A percentile compares a stretch with the other conserved stretches of the same genome.
Conservation (phyloP, 1,140 invertebrate species). For the Drosophila erecta region DNA sequence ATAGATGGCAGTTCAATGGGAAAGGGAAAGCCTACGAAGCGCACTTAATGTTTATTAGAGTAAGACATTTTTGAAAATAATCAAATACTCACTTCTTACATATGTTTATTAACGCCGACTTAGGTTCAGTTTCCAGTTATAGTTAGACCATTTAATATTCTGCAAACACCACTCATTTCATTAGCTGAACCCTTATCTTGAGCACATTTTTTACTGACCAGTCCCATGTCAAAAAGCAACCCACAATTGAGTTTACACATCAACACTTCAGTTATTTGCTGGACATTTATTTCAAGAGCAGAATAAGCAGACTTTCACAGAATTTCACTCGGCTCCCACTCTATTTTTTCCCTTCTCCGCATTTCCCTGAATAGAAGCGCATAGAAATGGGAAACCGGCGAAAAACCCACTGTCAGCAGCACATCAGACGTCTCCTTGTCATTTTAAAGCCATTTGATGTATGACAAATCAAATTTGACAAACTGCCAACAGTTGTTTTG, state of each 20-base stretch:
- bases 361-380: constrained; percentile 2
- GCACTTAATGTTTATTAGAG: background rate
- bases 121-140: no score
- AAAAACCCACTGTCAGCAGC: constrained; percentile 28
- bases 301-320: constrained; percentile 1
- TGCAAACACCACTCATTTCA: constrained; percentile 1
- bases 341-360: constrained; percentile 8
- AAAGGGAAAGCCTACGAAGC: background rate
- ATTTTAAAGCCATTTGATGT: constrained; percentile 81
- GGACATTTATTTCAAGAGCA: constrained; percentile 15
- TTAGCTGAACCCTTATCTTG: constrained; percentile 12
- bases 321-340: constrained; percentile 7
- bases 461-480: constrained; percentile 83
- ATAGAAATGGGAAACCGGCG: background rate
- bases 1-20: constrained; percentile 17
- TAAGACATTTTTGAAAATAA: no score
- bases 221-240: constrained; percentile 1
- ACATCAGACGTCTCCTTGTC: constrained; percentile 59
- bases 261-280: constrained; percentile 39
- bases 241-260: constrained; percentile 31
- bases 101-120: no score
- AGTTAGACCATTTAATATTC: background rate
- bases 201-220: background rate
- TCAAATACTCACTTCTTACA: no score
- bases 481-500: constrained; percentile 82